phyloP scores from a whole-genome alignment of 37 sponge, comb jelly and placozoan species.

The Beroe forskalii region DNA sequence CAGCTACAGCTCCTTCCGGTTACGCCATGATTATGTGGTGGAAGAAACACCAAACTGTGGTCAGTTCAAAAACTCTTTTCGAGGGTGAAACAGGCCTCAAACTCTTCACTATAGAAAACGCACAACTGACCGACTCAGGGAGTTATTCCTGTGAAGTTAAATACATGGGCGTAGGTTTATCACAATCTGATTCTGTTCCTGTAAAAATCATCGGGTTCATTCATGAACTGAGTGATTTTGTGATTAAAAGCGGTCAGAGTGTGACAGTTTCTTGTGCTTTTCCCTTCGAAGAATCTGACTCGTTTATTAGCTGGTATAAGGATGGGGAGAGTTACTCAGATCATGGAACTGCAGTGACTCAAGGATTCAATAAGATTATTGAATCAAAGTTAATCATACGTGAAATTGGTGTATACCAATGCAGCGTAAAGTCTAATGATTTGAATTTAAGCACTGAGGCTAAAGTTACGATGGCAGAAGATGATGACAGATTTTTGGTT shows the following conservation, averaged over 20 bases:
- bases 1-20: background rate
- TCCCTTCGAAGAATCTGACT: background rate
- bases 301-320: background rate
- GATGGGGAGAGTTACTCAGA: background rate
- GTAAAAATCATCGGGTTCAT: background rate
- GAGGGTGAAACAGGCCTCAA: background rate
- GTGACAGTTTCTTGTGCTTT: background rate
- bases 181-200: background rate
- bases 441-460: background rate
- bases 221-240: background rate
- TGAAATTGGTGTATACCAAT: background rate
- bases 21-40: background rate
- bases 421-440: background rate
- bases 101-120: background rate
- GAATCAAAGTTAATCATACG: background rate
- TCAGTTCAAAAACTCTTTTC: background rate
- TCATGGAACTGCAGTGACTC: background rate
- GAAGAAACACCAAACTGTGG: background rate
- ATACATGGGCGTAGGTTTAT: background rate
- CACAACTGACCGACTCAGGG: background rate
- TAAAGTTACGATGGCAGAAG: background rate
- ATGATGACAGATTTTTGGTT: background rate
- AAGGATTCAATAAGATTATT: background rate
- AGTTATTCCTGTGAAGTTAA: background rate
- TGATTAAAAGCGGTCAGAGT: background rate